Base-by-base conservation (phyloP, 2,113 vertebrate species). In the Hemichromis elongatus region DNA sequence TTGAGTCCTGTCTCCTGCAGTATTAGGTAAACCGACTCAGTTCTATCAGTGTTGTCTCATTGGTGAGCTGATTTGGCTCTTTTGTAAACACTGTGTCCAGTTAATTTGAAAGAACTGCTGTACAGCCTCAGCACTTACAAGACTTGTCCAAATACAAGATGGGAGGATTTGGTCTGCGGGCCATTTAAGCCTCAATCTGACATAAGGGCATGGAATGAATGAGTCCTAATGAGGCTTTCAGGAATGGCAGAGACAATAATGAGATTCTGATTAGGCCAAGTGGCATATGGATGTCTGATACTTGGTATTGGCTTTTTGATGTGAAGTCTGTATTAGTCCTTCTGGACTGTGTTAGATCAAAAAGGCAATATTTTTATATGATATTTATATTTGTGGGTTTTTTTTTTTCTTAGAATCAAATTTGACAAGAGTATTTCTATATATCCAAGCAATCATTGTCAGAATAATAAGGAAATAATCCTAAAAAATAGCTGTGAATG, bases 221-320 rank as follows among this genome's bases (percentile, higher is more conserved):
- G 70, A 77, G 81, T 82, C 77, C 55, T 86, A 92, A 91, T 90
- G 92, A 93, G 89, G 84, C 85, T 66, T 66, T 73, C 13, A 47
- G 80, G 81, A 73, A 80, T 50, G 61, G 63, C 35, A 40, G 79
- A 52, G 83, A 45, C 53, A 61, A 63, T 86, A 81, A 90, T 79
- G 70, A 91, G 19, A 50, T 80, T 45, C 82, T 85, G 85, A 88
- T 88, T 37, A 57, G 63, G 63, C 79, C 87, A 57, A 68, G 73
- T 87, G 88, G 47, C 89, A 83, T 82, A 85, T 89, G 85, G 61
- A 83, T 70, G 53, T 61, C 68, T 83, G 35, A 53, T 78, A 33
- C 54, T 70, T 70, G 82, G 50, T 55, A 42, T 77, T 77, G 45
- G 66, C 37, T 12, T 85, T 79, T 10, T 73, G 61, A 35, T 77